Conservation (phyloP, 2,888 invertebrate genomes). For the Himalopsyche anomala region DNA sequence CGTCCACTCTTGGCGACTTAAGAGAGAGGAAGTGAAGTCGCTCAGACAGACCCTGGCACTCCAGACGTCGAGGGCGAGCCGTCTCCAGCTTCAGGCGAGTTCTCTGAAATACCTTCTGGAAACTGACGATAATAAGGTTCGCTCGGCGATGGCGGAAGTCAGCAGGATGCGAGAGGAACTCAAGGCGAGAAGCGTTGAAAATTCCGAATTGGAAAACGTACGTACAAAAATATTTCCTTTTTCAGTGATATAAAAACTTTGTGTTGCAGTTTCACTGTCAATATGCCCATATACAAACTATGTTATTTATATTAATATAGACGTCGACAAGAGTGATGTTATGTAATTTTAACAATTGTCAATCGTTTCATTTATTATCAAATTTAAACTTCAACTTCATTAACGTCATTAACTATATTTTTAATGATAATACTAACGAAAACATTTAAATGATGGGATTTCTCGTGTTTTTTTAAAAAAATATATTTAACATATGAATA, state of each 20-base stretch:
- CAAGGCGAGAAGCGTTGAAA: slow-evolving; percentile 42
- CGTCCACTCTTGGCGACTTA: slow-evolving; percentile 58
- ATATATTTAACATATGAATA: no score
- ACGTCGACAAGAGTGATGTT: neutral
- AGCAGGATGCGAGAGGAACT: slow-evolving; percentile 45
- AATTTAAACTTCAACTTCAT: no score
- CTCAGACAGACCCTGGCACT: slow-evolving; percentile 58
- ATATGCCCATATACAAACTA: neutral
- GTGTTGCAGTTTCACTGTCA: neutral
- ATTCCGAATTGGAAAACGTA: slow-evolving; percentile 60
- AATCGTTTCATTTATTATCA: no score
- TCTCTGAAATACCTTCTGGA: slow-evolving; percentile 45
- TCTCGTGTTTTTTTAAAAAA: no score
- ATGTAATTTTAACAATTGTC: neutral
- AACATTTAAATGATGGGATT: no score
- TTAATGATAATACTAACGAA: no score
- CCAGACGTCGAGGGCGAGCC: slow-evolving; percentile 53
- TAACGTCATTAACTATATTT: no score
- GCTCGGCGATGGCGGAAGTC: slow-evolving; percentile 57
- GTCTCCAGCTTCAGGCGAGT: slow-evolving; percentile 42
- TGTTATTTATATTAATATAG: neutral
- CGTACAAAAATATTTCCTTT: slow-evolving; percentile 1
- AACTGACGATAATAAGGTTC: slow-evolving; percentile 43
- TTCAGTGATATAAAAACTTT: neutral
- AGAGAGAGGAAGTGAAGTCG: slow-evolving; percentile 58